Evolutionary conservation across 2,113 vertebrate species (phyloP).

Genomic region (Hylia prasina): DNA sequence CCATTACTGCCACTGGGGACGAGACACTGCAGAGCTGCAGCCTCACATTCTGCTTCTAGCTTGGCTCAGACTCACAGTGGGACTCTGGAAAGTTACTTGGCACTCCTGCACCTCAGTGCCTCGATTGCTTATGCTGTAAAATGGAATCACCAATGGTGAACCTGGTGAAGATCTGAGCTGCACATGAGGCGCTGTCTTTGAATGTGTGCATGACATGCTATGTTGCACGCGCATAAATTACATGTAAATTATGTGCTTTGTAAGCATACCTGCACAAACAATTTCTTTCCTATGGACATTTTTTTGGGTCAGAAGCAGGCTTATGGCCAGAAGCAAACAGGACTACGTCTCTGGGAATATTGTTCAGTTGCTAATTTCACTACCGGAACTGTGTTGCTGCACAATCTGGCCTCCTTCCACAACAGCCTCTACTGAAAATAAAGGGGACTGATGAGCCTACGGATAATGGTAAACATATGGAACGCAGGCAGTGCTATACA

Average conservation of each 20-base stretch:
- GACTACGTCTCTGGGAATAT: slow-evolving; percentile 72
- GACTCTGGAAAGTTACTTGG: slow-evolving; percentile 3
- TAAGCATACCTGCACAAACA: neutral
- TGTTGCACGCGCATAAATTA: neutral
- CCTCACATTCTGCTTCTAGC: neutral
- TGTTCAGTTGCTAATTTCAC: slow-evolving; percentile 80
- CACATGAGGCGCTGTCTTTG: neutral
- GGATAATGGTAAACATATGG: slow-evolving; percentile 81
- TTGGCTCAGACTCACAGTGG: neutral
- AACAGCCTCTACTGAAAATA: slow-evolving; percentile 68
- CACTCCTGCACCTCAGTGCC: neutral
- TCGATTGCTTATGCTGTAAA: accelerated
- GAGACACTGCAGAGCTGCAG: neutral
- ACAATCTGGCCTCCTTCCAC: slow-evolving; percentile 72
- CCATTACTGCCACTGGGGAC: neutral
- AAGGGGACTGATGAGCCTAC: slow-evolving; percentile 68
- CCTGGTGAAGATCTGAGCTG: neutral
- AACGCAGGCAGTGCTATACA: slow-evolving; percentile 51
- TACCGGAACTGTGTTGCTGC: slow-evolving; percentile 71
- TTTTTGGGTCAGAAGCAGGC: slow-evolving; percentile 50
- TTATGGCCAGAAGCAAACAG: slow-evolving; percentile 58
- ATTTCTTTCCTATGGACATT: neutral
- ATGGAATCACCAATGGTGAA: neutral
- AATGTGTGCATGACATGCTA: no score
- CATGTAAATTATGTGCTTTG: neutral